These are phyloP conservation scores for Bedellia somnulentella DNA, from an alignment of 2,888 invertebrate genomes.

Conservation along the genomic window DNA sequence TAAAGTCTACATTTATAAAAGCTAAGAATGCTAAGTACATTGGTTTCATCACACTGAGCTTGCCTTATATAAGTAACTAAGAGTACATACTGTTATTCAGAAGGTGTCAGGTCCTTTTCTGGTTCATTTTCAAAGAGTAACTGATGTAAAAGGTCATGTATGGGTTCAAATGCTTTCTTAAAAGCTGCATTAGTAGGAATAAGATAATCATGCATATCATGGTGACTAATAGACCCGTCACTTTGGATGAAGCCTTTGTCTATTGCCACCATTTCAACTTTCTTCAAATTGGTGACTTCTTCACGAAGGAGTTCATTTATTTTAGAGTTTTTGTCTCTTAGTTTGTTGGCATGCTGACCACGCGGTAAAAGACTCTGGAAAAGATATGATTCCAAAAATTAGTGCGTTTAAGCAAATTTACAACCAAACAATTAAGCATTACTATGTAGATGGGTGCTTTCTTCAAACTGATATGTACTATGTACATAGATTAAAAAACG, in stretches of 20 bases:
- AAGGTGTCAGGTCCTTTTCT: conserved; percentile 73
- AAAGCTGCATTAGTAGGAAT: conserved; percentile 86
- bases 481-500: too few species aligned
- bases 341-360: conserved; percentile 80
- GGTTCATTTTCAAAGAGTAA: conserved; percentile 75
- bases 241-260: conserved; percentile 78
- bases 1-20: conserved; percentile 50
- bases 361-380: conserved; percentile 84
- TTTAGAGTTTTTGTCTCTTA: conserved; percentile 74
- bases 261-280: conserved; percentile 76
- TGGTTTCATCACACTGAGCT: conserved; percentile 46
- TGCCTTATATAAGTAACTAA: conserved; percentile 30
- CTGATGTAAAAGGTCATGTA: conserved; percentile 77
- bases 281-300: conserved; percentile 64
- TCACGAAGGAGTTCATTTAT: conserved; percentile 75
- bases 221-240: conserved; percentile 82
- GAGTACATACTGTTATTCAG: conserved; percentile 51
- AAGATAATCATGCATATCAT: conserved; percentile 91
- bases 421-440: too few species aligned
- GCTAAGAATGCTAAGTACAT: conserved; percentile 26
- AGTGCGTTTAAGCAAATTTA: too few species aligned
- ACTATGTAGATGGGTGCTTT: too few species aligned
- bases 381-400: too few species aligned
- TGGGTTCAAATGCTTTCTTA: conserved; percentile 83
- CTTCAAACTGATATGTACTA: too few species aligned